phyloP scores from a whole-genome alignment of 2,888 invertebrate genomes.

The Volucella inanis region DNA sequence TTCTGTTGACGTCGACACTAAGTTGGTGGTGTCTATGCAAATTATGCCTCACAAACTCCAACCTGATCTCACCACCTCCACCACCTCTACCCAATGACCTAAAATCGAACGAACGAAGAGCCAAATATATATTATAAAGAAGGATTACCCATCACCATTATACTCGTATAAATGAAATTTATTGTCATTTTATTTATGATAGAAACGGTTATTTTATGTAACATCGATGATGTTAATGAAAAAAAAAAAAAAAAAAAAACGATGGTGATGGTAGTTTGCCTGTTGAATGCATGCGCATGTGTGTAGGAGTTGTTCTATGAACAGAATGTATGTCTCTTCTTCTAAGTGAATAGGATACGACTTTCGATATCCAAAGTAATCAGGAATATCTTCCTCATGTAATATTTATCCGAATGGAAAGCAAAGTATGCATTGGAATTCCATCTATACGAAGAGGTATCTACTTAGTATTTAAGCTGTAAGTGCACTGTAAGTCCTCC shows the following conservation, averaged over 20 bases:
- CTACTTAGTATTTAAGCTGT: constrained; percentile 31
- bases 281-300: constrained; percentile 38
- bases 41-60: constrained; percentile 16
- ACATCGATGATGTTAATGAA: not conserved
- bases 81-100: not conserved
- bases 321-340: not conserved
- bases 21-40: constrained; percentile 38
- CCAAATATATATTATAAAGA: constrained; percentile 24
- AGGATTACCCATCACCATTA: constrained; percentile 23
- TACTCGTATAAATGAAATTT: constrained; percentile 47
- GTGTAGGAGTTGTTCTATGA: not conserved
- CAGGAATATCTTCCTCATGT: constrained; percentile 19
- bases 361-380: constrained; percentile 25
- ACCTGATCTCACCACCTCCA: not conserved
- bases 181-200: constrained; percentile 56
- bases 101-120: constrained; percentile 12
- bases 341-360: constrained; percentile 33
- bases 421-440: constrained; percentile 22
- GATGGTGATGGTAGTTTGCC: constrained; percentile 19
- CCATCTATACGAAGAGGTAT: constrained; percentile 9
- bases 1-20: not conserved
- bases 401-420: constrained; percentile 27
- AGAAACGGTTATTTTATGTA: constrained; percentile 6
- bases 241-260: too few relatives aligned
- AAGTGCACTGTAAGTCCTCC: constrained; percentile 66